These are phyloP conservation scores for Plestiodon gilberti DNA, from an alignment of 2,113 vertebrate genomes.

Conservation along the genomic window DNA sequence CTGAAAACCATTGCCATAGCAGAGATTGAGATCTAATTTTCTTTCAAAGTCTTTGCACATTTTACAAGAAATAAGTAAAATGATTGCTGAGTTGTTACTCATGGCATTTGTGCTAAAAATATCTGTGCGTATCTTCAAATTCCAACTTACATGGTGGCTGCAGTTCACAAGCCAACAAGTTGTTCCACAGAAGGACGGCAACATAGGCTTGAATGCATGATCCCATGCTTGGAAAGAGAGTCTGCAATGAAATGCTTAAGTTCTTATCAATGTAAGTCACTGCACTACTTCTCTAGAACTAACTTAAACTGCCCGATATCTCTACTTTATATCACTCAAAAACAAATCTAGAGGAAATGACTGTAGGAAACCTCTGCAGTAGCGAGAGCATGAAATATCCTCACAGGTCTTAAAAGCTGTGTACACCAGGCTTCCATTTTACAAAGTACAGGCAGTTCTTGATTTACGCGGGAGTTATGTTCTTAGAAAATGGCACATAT, in stretches of 20 bases:
- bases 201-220: slow-evolving; percentile 35
- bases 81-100: not conserved
- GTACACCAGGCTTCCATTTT: not conserved
- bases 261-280: not conserved
- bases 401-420: not conserved
- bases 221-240: slow-evolving; percentile 49
- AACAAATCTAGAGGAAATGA: slow-evolving; percentile 63
- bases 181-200: slow-evolving; percentile 27
- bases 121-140: not conserved
- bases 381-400: not conserved
- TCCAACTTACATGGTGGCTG: slow-evolving; percentile 61
- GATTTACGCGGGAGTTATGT: too few relatives aligned
- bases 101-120: slow-evolving; percentile 6
- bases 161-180: slow-evolving; percentile 24
- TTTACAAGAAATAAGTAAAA: not conserved
- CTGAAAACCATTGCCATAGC: not conserved
- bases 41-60: not conserved
- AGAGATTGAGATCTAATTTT: not conserved
- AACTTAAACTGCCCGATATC: slow-evolving; percentile 18
- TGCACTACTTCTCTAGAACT: slow-evolving; percentile 28
- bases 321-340: slow-evolving; percentile 32
- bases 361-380: slow-evolving; percentile 59
- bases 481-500: not conserved
- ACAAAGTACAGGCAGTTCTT: not conserved
- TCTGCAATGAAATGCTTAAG: not conserved